Evolutionary conservation across 2,888 invertebrate genomes (phyloP).

Genomic region (Masnerella sp.): DNA sequence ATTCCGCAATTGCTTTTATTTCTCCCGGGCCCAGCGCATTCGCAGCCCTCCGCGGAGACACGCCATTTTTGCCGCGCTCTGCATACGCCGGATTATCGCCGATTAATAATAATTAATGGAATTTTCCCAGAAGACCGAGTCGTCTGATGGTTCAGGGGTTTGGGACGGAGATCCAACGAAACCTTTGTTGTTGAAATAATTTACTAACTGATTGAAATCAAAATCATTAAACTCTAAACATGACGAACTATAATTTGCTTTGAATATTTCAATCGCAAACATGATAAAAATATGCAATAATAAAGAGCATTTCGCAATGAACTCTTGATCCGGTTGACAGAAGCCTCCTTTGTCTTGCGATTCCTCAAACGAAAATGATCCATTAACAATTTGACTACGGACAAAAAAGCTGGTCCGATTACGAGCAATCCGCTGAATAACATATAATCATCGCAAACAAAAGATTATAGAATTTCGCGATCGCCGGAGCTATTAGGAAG

Average conservation of each 20-base stretch:
- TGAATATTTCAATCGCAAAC: too few relatives aligned
- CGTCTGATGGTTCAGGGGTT: background rate
- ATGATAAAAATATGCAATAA: too few relatives aligned
- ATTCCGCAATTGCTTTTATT: slow-evolving; percentile 34
- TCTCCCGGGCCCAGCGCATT: slow-evolving; percentile 6
- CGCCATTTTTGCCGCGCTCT: slow-evolving; percentile 9
- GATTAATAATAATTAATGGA: slow-evolving; percentile 39
- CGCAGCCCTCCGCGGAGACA: slow-evolving; percentile 19
- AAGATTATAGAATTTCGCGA: slow-evolving; percentile 20
- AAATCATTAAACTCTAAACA: too few relatives aligned
- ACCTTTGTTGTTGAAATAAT: too few relatives aligned
- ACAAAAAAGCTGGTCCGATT: background rate
- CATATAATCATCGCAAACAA: slow-evolving; percentile 23
- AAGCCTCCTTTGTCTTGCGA: too few relatives aligned
- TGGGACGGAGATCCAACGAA: background rate
- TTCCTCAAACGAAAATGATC: too few relatives aligned
- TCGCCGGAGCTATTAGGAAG: slow-evolving; percentile 1
- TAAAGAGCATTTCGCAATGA: too few relatives aligned
- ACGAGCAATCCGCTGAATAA: background rate
- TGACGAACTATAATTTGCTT: too few relatives aligned
- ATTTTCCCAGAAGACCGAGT: slow-evolving; percentile 10
- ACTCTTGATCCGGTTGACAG: too few relatives aligned
- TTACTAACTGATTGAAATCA: too few relatives aligned
- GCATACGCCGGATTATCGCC: slow-evolving; percentile 25
- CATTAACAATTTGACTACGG: too few relatives aligned